Conservation (phyloP, 1,140 invertebrate genomes). For the Drosophila nannoptera region DNA sequence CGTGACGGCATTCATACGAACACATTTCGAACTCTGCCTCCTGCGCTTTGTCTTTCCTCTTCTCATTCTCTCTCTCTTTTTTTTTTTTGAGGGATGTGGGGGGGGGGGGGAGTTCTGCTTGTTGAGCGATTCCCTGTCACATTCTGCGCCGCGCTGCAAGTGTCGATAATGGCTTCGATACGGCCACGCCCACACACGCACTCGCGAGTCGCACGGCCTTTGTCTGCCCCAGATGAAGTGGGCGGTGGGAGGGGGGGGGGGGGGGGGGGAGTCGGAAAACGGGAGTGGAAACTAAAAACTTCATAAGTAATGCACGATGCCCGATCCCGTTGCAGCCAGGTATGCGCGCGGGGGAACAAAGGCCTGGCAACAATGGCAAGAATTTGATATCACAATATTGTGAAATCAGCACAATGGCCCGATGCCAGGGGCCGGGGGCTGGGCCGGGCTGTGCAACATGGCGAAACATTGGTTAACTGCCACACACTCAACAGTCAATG, state of each 20-base stretch:
- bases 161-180: constrained; percentile 68
- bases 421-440: background rate
- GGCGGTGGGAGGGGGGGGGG: too few relatives aligned
- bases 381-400: constrained; percentile 14
- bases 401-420: constrained; percentile 14
- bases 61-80: background rate
- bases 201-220: too few relatives aligned
- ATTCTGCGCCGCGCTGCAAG: constrained; percentile 35
- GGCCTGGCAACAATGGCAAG: constrained; percentile 9
- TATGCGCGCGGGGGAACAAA: background rate
- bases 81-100: background rate
- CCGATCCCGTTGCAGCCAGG: background rate
- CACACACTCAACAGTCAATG: constrained; percentile 24
- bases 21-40: constrained; percentile 20
- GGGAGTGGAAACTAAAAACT: too few relatives aligned
- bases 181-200: constrained; percentile 50
- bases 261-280: too few relatives aligned
- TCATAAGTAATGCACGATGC: too few relatives aligned
- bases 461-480: constrained; percentile 49
- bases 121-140: background rate
- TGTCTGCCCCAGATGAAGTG: too few relatives aligned
- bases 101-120: too few relatives aligned
- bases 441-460: constrained; percentile 42
- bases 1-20: constrained; percentile 3
- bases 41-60: constrained; percentile 10